Evolutionary conservation across 2,113 vertebrate species (phyloP).

Genomic region (Gymnogyps californianus): DNA sequence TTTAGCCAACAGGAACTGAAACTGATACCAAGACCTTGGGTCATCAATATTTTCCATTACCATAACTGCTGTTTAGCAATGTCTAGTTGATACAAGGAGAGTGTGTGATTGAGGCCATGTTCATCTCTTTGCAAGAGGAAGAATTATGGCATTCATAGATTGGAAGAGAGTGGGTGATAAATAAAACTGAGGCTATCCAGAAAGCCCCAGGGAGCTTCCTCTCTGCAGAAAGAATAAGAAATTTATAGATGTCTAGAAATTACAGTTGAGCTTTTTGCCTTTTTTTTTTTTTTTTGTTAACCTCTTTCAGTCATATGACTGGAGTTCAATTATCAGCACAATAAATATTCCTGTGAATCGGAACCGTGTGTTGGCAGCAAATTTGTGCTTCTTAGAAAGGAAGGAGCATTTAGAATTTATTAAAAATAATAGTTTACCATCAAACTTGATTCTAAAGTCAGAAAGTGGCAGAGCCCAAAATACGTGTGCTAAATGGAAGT

Average conservation of each 20-base stretch:
- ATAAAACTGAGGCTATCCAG: constrained; percentile 66
- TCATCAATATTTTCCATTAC: constrained; percentile 14
- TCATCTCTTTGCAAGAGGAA: constrained; percentile 47
- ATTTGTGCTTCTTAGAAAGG: constrained; percentile 66
- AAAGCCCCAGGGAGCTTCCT: constrained; percentile 68
- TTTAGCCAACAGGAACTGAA: background rate
- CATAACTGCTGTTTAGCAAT: constrained; percentile 30
- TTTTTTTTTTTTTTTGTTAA: constrained; percentile 28
- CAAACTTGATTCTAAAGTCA: background rate
- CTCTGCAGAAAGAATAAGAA: constrained; percentile 67
- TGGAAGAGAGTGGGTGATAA: constrained; percentile 67
- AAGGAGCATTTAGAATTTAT: constrained; percentile 50
- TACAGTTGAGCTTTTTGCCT: constrained; percentile 71
- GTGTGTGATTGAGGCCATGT: constrained; percentile 34
- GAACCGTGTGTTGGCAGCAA: constrained; percentile 64
- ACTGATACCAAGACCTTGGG: background rate
- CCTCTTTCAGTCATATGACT: constrained; percentile 66
- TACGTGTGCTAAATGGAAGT: background rate
- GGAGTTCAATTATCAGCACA: constrained; percentile 75
- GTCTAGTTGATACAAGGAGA: background rate
- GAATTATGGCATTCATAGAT: constrained; percentile 61
- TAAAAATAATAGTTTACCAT: constrained; percentile 44
- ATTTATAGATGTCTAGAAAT: constrained; percentile 78
- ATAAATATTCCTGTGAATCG: constrained; percentile 76
- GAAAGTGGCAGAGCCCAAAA: background rate